phyloP scores from a whole-genome alignment of 2,113 vertebrate genomes.

The Lagopus muta region DNA sequence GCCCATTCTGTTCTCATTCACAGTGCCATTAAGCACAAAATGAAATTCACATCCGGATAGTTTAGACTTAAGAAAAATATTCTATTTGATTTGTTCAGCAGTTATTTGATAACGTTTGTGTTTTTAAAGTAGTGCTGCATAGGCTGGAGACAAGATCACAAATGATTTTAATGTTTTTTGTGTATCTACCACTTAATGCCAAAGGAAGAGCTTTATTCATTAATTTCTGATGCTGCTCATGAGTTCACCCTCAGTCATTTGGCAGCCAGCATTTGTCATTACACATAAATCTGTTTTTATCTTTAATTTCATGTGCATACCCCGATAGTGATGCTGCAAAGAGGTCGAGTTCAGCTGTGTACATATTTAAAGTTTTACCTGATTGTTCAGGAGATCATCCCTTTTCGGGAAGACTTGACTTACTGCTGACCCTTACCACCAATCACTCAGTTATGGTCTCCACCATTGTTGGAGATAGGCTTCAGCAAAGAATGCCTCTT shows the following conservation, averaged over 20 bases:
- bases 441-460: background rate
- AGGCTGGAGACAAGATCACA: background rate
- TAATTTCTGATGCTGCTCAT: background rate
- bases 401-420: background rate
- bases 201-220: background rate
- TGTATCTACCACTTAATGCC: background rate
- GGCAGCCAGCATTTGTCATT: background rate
- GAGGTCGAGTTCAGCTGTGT: background rate
- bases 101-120: background rate
- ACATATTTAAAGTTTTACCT: background rate
- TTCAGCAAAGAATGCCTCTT: background rate
- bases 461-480: background rate
- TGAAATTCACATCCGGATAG: background rate
- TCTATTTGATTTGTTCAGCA: background rate
- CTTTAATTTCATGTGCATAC: background rate
- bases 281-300: background rate
- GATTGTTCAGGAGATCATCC: background rate
- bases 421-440: background rate
- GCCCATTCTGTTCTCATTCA: conserved; percentile 34
- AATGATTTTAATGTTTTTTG: background rate
- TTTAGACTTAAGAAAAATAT: background rate
- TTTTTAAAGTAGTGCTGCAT: background rate
- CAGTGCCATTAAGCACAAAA: background rate
- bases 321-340: background rate
- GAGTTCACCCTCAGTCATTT: background rate